Base-by-base conservation (phyloP, 2,888 invertebrate genomes). In the Lysandra bellargus region DNA sequence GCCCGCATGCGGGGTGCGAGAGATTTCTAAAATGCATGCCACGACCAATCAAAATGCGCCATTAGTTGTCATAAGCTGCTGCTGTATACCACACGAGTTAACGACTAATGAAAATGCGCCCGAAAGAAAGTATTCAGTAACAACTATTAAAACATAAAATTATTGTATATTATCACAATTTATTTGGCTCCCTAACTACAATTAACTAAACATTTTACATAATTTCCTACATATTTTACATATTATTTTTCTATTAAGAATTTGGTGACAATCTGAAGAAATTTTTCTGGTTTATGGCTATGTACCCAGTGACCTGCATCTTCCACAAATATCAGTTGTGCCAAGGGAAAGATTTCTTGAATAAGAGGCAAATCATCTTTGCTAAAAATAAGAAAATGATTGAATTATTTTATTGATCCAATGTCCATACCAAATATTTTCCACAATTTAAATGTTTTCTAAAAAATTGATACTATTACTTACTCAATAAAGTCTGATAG, bases 261-360 rank as follows among this genome's bases (percentile, higher is more conserved):
- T 83, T 95, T 94, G 83, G 95, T 91, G 60, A 96, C 93, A 78
- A 95, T 84, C 78, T 96, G 95, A 40, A 98, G 88, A 89, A 98
- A 98, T 82, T 97, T 96, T 7, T 95, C 90, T 1, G 99, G 98
- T 88, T 98, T 97, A 82, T 99, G 99, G 82, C 97, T 97, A 88
- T 99, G 99, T 0, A 99, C 96, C 97, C 98, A 98, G 90, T 99
- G 99, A 0, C 98, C 98, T 6, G 99, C 98, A 61, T 97, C 97
- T 78, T 96, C 95, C 78, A 98, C 95, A 83, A 96, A 97, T 76
- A 94, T 89, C 85, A 98, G 95, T 82, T 96, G 92, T 0, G 97
- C 97, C 7, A 94, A 89, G 0, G 98, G 97, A 86, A 98, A 98
- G 79, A 97, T 91, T 81, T 96, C 95, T 85, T 95, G 94, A 80